Evolutionary conservation across 2,113 vertebrate species (phyloP), one percentile per base, ranked within the genome.

Genomic region (Gasterosteus nipponicus): DNA sequence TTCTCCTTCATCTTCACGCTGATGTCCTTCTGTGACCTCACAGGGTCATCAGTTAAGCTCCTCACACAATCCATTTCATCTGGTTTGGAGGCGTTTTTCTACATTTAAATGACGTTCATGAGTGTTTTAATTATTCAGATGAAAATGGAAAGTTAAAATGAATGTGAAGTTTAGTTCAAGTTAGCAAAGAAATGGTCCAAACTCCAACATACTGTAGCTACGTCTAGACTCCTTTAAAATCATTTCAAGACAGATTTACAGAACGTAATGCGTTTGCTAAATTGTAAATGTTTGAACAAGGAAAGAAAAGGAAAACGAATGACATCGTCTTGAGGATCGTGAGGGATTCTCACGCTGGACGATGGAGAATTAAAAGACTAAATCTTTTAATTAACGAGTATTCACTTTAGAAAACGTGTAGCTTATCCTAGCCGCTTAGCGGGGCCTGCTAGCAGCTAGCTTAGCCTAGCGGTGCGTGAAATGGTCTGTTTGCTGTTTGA

Each of bases 11-110:
- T 78, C 49, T 29, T 10, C 31, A 5, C 69, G 16, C 14, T 53
- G 29, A 38, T 19, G 29, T 29, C 29, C 1, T 22, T 51, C 44
- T 61, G 15, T 68, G 66, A 75, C 76, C 71, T 81, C 56, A 78
- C 80, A 62, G 62, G 18, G 49, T 69, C 66, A 35, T 31, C 16
- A 42, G 42, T 81, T 73, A 74, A 57, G 65, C 54, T 73, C 7
- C 47, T 18, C 47, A 49, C 8, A 9, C 29, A 7, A 42, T 53
- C 35, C 5, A 44, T 44, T 68, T 9, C 46, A 72, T 78, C 41
- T 18, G 5, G 35, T 56, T 42, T 54, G n/a, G 15, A n/a, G 14
- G 65, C 31, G 39, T 19, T 65, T n/a, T 58, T 41, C 18, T 29
- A 71, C 35, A 81, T 14, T 39, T 26, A 0, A 51, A 71, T 15